Evolutionary conservation across 2,888 invertebrate species (phyloP), one percentile per base, ranked within the genome.

Genomic region (Rhingia rostrata): DNA sequence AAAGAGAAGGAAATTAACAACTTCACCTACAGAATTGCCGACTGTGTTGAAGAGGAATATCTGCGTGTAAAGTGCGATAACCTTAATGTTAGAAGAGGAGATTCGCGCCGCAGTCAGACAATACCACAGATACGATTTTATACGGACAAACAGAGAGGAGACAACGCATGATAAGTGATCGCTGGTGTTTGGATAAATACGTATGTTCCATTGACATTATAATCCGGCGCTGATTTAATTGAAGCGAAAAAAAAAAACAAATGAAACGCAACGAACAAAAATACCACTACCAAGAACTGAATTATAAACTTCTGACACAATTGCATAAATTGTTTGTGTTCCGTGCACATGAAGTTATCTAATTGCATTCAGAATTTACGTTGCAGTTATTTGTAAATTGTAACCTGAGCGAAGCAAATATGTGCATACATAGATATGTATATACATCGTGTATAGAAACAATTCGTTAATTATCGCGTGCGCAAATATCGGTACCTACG

Each of bases 31-130:
- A 80, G 70, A 80, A 60, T 61, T 61, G 63, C 80, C 47, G 70
- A 74, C 83, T 72, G 56, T 60, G 63, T 60, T 35, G 61, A 70
- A 54, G 73, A 79, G 74, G 78, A 83, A 73, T 83, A 73, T 83
- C 67, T 73, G 67, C 63, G 83, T 49, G 72, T 70, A 84, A 80
- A 84, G 84, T 84, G 84, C 84, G 84, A 80, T 84, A 84, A 84
- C 84, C 79, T 80, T 84, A 74, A 70, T 67, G 61, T 78, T 73
- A 73, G 78, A 78, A 61, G 63, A 69, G 73, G 51, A 74, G 63
- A 83, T 83, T 69, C 63, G 67, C 69, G 78, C 63, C 56, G 47
- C 66, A 30, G 47, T 32, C 39, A 33, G 53, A 51, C 72, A 51
- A 56, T 67, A 63, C 22, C 43, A 58, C 35, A 53, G 22, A 43